Evolutionary conservation across 2,797 vertebrate species (phyloP), one percentile per base, ranked within the genome.

Genomic region (Pampus argenteus): DNA sequence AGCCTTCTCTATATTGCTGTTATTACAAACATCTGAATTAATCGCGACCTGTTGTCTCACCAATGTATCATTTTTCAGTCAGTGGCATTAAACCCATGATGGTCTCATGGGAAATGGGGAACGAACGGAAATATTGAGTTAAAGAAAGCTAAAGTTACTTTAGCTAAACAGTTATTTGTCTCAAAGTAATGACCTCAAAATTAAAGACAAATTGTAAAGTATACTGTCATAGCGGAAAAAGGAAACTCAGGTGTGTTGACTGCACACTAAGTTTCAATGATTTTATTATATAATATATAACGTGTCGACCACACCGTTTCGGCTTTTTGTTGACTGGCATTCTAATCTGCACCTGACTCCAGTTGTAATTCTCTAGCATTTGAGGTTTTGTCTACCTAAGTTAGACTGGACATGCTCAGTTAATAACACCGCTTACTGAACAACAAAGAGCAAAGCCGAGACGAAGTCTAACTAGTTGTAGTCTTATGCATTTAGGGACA

Each of bases 171-270:
- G 31, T 48, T 10, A 28, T 26, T 49, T 48, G 17, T 10, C 36
- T 49, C 4, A 42, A 59, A 69, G 22, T 60, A 9, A 22, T 45
- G 18, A 20, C n/a, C 31, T 34, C 31, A 40, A 22, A 51, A 61
- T 2, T 17, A 17, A 42, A 28, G 26, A 47, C 4, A 18, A 48
- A 40, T 5, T 40, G 38, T 40, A 13, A 40, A 40, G 14, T 40
- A 40, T 9, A 66, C 20, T 22, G 51, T 7, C 15, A 45, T 29
- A 48, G 9, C 23, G 4, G 20, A 42, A 42, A 42, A 42, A 17
- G 18, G 15, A 2, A 42, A 42, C 40, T 42, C 40, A 42, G 40
- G 17, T 42, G 14, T 18, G 40, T 4, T 9, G 1, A 9, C 31
- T 9, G 15, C 38, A 42, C 38, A 42, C 14, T 11, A 42, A 1